A percentile compares a stretch with the other conserved stretches of the same genome.
These are phyloP conservation scores for Dastarcus helophoroides DNA, from an alignment of 2,888 invertebrate species.

Conservation along the genomic window DNA sequence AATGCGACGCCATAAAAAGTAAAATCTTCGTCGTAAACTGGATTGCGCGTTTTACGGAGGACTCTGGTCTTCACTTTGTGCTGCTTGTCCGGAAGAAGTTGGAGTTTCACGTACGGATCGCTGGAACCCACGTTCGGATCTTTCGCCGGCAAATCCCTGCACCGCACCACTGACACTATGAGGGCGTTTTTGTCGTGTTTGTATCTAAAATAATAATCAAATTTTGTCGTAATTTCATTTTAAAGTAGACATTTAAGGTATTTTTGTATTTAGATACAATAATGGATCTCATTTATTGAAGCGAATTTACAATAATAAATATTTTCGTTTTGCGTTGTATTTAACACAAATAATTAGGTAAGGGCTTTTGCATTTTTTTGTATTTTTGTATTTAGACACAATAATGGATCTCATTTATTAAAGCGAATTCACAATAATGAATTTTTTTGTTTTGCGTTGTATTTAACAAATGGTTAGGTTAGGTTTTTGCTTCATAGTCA, in stretches of 20 bases:
- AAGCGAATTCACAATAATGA: too few relatives aligned
- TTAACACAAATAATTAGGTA: too few relatives aligned
- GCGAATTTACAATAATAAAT: too few relatives aligned
- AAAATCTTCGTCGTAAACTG: constrained; percentile 97
- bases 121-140: constrained; percentile 70
- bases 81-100: constrained; percentile 92
- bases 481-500: too few relatives aligned
- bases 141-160: constrained; percentile 77
- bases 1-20: constrained; percentile 92
- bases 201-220: constrained; percentile 48
- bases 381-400: too few relatives aligned
- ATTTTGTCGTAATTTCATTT: not conserved
- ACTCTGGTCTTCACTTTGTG: constrained; percentile 96
- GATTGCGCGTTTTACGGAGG: constrained; percentile 88
- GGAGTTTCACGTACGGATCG: constrained; percentile 97
- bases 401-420: too few relatives aligned
- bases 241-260: not conserved
- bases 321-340: too few relatives aligned
- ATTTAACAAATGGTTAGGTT: too few relatives aligned
- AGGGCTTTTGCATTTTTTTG: too few relatives aligned
- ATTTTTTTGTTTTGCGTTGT: too few relatives aligned
- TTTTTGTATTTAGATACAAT: not conserved
- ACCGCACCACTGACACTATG: constrained; percentile 84
- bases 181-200: constrained; percentile 82
- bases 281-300: too few relatives aligned